These are phyloP conservation scores for Frieseomelitta varia DNA, from an alignment of 1,140 invertebrate genomes.

Conservation along the genomic window DNA sequence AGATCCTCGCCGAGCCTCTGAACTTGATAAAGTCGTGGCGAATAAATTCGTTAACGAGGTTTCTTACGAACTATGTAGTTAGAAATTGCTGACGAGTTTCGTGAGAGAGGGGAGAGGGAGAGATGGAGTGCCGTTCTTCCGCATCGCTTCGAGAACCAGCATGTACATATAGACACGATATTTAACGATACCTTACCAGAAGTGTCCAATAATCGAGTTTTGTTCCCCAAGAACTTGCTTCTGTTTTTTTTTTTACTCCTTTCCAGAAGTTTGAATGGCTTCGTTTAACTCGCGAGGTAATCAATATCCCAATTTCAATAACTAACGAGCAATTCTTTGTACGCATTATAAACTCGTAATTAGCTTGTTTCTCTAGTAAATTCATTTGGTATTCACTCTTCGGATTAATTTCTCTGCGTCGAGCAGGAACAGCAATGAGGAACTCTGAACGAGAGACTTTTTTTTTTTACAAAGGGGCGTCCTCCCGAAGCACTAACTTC, in stretches of 20 bases:
- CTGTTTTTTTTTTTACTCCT: not conserved
- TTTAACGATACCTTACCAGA: not conserved
- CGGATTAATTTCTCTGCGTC: not conserved
- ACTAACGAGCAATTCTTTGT: not conserved
- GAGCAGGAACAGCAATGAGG: not conserved
- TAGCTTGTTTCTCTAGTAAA: too few species aligned
- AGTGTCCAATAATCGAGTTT: constrained; percentile 32
- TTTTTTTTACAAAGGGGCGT: not conserved
- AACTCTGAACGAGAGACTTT: not conserved
- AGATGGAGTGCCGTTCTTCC: constrained; percentile 31
- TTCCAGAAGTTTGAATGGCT: not conserved
- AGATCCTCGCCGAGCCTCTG: constrained; percentile 7
- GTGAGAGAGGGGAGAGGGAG: not conserved
- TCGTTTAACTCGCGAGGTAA: too few species aligned
- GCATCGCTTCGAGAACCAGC: constrained; percentile 17
- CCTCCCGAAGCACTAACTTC: not conserved
- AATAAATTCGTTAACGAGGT: constrained; percentile 61
- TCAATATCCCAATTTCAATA: too few species aligned
- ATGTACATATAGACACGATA: constrained; percentile 36
- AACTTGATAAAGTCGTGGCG: constrained; percentile 53
- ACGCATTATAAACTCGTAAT: not conserved
- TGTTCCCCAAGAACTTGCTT: not conserved
- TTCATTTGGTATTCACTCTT: too few species aligned
- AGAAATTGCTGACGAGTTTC: constrained; percentile 41
- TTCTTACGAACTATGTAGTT: constrained; percentile 53